Evolutionary conservation across 1,140 invertebrate species (phyloP).

Genomic region (Anthonomus grandis): DNA sequence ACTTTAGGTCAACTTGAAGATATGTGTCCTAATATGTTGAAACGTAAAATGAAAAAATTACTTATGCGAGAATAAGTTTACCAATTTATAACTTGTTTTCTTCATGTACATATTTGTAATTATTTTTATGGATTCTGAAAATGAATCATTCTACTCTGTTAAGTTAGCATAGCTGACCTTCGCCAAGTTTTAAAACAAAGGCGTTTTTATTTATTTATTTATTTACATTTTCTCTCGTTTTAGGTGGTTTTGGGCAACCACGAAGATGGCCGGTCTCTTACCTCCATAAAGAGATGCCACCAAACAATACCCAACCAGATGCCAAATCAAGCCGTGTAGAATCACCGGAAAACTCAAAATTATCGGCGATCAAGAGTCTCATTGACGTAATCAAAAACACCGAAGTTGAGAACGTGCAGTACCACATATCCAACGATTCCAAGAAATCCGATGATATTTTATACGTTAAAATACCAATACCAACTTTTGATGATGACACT

Average conservation of each 20-base stretch:
- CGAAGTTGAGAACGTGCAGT: constrained; percentile 41
- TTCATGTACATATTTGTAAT: too few relatives aligned
- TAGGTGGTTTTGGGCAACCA: constrained; percentile 51
- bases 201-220: not conserved
- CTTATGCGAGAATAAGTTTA: too few relatives aligned
- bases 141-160: too few relatives aligned
- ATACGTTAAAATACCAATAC: constrained; percentile 44
- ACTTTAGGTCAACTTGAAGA: too few relatives aligned
- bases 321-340: constrained; percentile 24
- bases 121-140: too few relatives aligned
- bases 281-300: constrained; percentile 61
- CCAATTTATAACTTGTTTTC: too few relatives aligned
- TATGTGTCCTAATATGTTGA: too few relatives aligned
- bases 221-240: not conserved
- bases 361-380: constrained; percentile 42
- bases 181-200: not conserved
- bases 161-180: too few relatives aligned
- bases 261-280: constrained; percentile 66
- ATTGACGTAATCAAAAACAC: constrained; percentile 44
- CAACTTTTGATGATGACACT: constrained; percentile 16
- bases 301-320: constrained; percentile 39
- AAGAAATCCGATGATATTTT: constrained; percentile 40
- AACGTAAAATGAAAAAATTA: too few relatives aligned
- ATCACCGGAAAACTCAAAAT: constrained; percentile 30
- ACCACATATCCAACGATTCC: constrained; percentile 40